Percentiles rank a stretch among this genome's conserved stretches.
phyloP scores from a whole-genome alignment of 2,888 invertebrate genomes.

The Mesorhabditis belari region DNA sequence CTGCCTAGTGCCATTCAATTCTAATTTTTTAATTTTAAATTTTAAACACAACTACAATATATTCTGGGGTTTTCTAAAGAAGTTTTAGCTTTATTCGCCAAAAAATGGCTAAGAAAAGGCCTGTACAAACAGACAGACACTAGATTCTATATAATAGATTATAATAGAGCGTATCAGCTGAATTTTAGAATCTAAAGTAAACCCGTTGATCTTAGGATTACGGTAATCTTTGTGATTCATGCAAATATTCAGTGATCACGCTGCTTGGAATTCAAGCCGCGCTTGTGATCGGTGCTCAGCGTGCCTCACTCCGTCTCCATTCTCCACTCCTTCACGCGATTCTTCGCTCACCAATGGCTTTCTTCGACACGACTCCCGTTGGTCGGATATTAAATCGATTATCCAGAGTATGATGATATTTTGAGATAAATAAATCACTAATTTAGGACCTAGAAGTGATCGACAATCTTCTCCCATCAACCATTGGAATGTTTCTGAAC shows the following conservation, averaged over 20 bases:
- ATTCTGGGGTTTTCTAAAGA: no score
- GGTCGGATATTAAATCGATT: conserved; percentile 52
- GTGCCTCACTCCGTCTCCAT: conserved; percentile 45
- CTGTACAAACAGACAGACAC: no score
- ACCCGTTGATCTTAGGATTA: no score
- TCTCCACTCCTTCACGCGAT: conserved; percentile 42
- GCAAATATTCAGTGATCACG: conserved; percentile 18
- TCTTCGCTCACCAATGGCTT: conserved; percentile 48
- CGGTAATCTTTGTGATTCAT: conserved; percentile 24
- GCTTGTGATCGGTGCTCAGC: conserved; percentile 34
- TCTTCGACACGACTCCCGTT: conserved; percentile 53
- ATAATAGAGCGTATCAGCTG: no score
- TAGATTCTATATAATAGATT: no score
- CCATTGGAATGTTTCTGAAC: conserved; percentile 21
- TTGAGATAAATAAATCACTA: not conserved
- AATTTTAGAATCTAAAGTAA: no score
- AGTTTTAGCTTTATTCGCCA: no score
- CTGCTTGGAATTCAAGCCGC: conserved; percentile 21
- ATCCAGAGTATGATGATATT: conserved; percentile 10
- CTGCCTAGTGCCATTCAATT: no score
- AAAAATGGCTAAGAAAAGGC: no score
- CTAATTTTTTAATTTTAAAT: no score
- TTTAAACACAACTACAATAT: no score
- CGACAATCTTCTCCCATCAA: conserved; percentile 31
- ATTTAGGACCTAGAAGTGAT: conserved; percentile 45